Percentiles rank a stretch among this genome's conserved stretches.
Conservation (phyloP, 2,888 invertebrate species). For the Lasioglossum marginatum region DNA sequence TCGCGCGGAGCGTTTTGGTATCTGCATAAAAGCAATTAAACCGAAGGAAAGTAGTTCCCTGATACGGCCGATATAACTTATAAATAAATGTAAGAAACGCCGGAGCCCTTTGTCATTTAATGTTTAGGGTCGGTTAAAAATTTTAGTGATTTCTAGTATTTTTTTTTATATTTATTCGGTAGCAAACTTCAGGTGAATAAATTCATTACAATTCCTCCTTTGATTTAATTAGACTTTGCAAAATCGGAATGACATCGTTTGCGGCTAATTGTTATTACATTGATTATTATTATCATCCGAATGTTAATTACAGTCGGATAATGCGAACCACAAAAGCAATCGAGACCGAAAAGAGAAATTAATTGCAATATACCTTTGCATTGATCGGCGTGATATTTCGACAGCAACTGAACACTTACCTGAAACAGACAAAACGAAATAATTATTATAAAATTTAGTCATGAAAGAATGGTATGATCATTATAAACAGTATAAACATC, state of each 20-base stretch:
- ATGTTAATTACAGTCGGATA: constrained; percentile 1
- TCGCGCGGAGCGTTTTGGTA: neutral
- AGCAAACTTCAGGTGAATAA: neutral
- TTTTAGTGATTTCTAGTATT: neutral
- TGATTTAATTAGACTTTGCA: neutral
- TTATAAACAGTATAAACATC: neutral
- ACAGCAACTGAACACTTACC: neutral
- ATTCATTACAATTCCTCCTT: neutral
- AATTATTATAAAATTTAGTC: neutral
- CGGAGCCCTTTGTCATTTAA: neutral
- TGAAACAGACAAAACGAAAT: neutral
- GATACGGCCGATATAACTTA: neutral
- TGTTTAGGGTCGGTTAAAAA: neutral
- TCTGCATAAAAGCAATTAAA: constrained; percentile 15
- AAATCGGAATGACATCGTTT: neutral
- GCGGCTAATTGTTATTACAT: neutral
- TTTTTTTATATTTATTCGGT: neutral
- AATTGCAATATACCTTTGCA: neutral
- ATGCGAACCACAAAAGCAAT: neutral
- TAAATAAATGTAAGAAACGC: neutral
- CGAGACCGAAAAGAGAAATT: neutral
- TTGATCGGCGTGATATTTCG: neutral
- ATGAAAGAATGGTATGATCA: neutral
- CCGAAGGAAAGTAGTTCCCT: too few species aligned
- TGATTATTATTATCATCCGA: neutral